A percentile compares a stretch with the other conserved stretches of the same genome.
Conservation (phyloP, 2,113 vertebrate genomes). For the Hystrix brachyura region DNA sequence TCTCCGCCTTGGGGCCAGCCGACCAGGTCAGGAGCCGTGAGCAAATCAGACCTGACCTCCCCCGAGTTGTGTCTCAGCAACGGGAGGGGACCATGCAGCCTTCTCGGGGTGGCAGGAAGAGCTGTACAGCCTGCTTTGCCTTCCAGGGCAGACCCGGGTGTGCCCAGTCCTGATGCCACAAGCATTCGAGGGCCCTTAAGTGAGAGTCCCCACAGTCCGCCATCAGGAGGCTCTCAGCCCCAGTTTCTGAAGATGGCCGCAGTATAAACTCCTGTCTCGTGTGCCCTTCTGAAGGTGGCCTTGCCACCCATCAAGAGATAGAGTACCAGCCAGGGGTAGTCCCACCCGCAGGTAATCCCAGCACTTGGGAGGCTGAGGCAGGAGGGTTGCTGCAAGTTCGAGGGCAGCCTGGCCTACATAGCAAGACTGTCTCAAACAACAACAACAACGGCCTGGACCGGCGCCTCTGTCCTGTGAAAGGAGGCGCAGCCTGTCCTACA, state of each 20-base stretch:
- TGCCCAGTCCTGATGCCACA: not conserved
- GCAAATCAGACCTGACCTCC: no score
- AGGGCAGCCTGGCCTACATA: not conserved
- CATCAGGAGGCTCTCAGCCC: no score
- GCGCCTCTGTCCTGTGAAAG: no score
- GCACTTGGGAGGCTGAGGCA: not conserved
- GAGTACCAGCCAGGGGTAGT: not conserved
- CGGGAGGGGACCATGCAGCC: no score
- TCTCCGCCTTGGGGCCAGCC: no score
- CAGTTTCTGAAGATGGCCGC: no score
- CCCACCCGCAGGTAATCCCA: not conserved
- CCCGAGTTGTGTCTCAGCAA: no score
- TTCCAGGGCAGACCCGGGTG: not conserved
- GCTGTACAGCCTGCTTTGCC: not conserved
- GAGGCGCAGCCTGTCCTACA: no score
- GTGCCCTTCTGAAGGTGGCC: not conserved
- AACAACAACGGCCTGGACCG: not conserved
- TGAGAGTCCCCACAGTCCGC: not conserved
- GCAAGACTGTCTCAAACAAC: not conserved
- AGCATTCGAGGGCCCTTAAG: not conserved
- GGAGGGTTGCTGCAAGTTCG: not conserved
- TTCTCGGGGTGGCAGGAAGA: no score
- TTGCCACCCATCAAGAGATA: not conserved
- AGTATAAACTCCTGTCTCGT: not conserved
- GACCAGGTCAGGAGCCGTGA: no score